phyloP scores from a whole-genome alignment of 2,797 vertebrate genomes.

The Sebastes oblongus region DNA sequence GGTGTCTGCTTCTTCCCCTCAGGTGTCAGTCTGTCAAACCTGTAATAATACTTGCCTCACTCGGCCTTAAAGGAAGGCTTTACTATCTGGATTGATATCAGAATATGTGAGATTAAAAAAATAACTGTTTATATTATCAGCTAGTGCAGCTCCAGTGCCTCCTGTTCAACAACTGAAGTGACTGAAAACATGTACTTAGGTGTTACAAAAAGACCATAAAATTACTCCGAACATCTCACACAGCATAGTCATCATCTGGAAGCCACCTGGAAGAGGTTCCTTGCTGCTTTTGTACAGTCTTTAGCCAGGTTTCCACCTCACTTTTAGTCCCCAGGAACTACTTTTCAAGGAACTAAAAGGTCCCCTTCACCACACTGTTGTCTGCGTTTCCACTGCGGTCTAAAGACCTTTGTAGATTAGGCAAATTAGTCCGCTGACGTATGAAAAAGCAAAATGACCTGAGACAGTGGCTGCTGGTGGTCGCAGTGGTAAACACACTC shows the following conservation, averaged over 20 bases:
- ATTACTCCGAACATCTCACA: neutral
- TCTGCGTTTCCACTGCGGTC: no score
- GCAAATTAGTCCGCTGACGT: no score
- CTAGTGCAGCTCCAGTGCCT: neutral
- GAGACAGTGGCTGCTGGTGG: no score
- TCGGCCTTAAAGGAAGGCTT: constrained; percentile 13
- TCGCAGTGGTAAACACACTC: no score
- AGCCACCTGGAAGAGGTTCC: neutral
- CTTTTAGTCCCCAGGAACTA: no score
- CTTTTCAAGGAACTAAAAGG: no score
- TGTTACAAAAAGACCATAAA: neutral
- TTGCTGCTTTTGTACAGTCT: neutral
- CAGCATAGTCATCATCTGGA: neutral
- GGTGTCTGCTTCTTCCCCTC: neutral
- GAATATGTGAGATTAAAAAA: neutral
- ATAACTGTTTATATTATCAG: neutral
- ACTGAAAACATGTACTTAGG: neutral
- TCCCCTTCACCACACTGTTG: no score
- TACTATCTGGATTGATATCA: constrained; percentile 8
- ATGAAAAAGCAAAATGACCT: no score
- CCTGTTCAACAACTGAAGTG: neutral
- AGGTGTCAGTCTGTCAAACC: constrained; percentile 33
- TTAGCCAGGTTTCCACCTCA: no score
- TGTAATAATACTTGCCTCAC: constrained; percentile 32
- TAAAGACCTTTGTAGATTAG: no score